These are phyloP conservation scores for Solenopsis invicta DNA, from an alignment of 1,140 invertebrate genomes.

Conservation along the genomic window DNA sequence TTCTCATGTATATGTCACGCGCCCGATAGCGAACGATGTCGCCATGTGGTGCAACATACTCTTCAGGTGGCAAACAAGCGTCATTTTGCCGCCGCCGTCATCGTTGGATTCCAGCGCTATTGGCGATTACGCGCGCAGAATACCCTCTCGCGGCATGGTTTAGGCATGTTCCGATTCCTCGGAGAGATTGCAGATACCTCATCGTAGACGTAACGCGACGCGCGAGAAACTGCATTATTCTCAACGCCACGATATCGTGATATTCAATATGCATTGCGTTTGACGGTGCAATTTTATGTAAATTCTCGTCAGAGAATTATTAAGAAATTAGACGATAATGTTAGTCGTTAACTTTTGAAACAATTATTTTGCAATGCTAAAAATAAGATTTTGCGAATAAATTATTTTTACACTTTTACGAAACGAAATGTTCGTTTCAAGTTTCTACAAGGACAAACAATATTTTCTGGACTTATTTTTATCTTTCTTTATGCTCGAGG, in stretches of 20 bases:
- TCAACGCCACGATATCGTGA: background rate
- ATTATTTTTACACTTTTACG: background rate
- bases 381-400: background rate
- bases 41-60: conserved; percentile 76
- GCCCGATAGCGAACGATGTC: conserved; percentile 65
- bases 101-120: conserved; percentile 33
- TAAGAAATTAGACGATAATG: background rate
- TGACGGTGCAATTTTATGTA: background rate
- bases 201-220: background rate
- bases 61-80: conserved; percentile 67
- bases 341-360: background rate
- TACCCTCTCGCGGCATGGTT: background rate
- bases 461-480: conserved; percentile 1
- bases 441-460: background rate
- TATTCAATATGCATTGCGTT: background rate
- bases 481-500: background rate
- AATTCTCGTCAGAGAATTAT: background rate
- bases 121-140: conserved; percentile 38
- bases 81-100: conserved; percentile 37
- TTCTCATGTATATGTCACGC: background rate
- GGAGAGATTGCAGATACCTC: background rate
- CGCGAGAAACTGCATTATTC: background rate
- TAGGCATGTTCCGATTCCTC: conserved; percentile 25
- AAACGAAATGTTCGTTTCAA: background rate
- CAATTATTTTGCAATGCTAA: background rate